Conservation (phyloP, 2,888 invertebrate species). For the Phragmatobia fuliginosa region DNA sequence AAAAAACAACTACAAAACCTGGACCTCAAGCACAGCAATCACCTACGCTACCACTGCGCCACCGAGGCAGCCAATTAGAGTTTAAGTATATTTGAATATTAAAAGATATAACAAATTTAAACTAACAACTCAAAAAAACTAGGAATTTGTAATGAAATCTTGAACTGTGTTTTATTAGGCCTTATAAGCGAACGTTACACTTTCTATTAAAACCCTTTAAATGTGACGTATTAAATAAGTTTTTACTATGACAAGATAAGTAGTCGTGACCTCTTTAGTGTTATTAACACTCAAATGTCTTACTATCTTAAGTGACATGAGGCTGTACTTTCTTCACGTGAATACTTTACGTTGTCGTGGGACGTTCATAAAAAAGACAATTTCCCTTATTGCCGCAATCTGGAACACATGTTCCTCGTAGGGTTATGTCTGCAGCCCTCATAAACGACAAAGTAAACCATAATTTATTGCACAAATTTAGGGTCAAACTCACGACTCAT, state of each 20-base stretch:
- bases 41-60: neutral
- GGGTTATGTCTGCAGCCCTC: slow-evolving; percentile 83
- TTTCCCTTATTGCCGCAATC: slow-evolving; percentile 86
- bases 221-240: slow-evolving; percentile 29
- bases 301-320: slow-evolving; percentile 58
- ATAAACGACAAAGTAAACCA: slow-evolving; percentile 87
- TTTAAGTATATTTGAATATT: neutral
- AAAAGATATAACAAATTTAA: neutral
- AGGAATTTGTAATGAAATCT: neutral
- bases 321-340: slow-evolving; percentile 61
- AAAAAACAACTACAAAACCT: too few relatives aligned
- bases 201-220: slow-evolving; percentile 34
- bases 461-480: slow-evolving; percentile 84
- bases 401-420: slow-evolving; percentile 82
- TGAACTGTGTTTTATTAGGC: slow-evolving; percentile 22
- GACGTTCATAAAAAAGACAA: slow-evolving; percentile 86
- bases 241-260: neutral
- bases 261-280: slow-evolving; percentile 31
- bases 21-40: too few relatives aligned
- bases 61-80: neutral
- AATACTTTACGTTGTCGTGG: slow-evolving; percentile 79
- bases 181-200: slow-evolving; percentile 23
- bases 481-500: slow-evolving; percentile 81
- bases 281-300: slow-evolving; percentile 55
- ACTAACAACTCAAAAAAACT: neutral